Conservation (phyloP, 2,797 vertebrate species). For the Syngnathus acus region DNA sequence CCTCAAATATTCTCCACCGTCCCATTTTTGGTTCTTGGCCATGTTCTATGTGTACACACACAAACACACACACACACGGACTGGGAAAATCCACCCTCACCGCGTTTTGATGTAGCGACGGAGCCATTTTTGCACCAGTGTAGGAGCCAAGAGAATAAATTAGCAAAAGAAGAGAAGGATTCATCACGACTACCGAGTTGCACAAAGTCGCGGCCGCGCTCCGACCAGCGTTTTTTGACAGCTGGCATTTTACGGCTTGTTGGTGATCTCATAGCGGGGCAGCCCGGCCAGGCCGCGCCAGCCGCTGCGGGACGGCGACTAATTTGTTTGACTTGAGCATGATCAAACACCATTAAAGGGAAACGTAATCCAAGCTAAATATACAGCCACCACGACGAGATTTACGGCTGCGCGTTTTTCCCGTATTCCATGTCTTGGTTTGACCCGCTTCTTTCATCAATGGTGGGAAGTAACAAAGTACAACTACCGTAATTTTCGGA, state of each 20-base stretch:
- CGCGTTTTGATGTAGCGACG: conserved; percentile 40
- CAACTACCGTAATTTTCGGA: too few species aligned
- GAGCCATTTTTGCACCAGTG: conserved; percentile 20
- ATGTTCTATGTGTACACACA: background rate
- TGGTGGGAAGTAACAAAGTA: background rate
- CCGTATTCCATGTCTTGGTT: conserved; percentile 29
- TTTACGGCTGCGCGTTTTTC: conserved; percentile 17
- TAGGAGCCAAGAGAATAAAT: conserved; percentile 37
- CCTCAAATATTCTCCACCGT: conserved; percentile 24
- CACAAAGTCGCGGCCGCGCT: conserved; percentile 16
- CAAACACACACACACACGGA: conserved; percentile 19
- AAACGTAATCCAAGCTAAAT: conserved; percentile 33
- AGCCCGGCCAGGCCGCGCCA: conserved; percentile 24
- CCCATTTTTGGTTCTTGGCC: background rate
- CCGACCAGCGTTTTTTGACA: conserved; percentile 44
- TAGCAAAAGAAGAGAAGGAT: conserved; percentile 46
- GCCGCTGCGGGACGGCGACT: conserved; percentile 26
- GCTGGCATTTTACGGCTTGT: conserved; percentile 40
- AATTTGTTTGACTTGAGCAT: conserved; percentile 36
- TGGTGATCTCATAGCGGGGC: conserved; percentile 49
- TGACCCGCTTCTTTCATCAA: background rate
- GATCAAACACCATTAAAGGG: conserved; percentile 36
- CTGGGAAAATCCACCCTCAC: conserved; percentile 51
- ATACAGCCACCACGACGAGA: conserved; percentile 24
- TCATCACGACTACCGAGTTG: conserved; percentile 41